Evolutionary conservation across 2,888 invertebrate genomes (phyloP).

Genomic region (Phymatocera aterrima): DNA sequence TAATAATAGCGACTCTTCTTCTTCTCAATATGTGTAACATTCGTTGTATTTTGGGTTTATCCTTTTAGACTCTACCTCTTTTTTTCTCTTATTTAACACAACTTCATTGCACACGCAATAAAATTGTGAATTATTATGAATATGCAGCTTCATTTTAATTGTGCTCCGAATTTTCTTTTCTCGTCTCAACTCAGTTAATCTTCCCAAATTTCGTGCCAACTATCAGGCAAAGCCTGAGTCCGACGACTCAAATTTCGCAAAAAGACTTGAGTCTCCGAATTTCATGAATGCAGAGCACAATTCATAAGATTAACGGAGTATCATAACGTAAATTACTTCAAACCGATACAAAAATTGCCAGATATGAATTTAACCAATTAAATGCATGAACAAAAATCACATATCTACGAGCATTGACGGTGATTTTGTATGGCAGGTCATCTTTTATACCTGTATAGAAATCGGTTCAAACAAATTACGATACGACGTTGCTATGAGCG

Average conservation of each 20-base stretch:
- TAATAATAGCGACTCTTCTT: neutral
- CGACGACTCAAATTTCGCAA: neutral
- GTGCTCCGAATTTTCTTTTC: neutral
- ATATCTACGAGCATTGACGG: no score
- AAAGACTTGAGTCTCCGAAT: neutral
- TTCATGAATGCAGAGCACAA: neutral
- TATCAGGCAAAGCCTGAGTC: neutral
- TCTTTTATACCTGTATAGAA: no score
- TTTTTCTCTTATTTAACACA: neutral
- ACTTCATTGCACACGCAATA: neutral
- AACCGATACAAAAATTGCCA: neutral
- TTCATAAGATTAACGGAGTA: neutral
- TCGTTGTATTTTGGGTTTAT: no score
- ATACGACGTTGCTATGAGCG: neutral
- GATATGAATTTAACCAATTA: no score
- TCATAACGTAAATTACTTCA: neutral
- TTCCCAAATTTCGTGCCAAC: neutral
- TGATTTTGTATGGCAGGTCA: no score
- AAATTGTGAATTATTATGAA: neutral
- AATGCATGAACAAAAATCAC: no score
- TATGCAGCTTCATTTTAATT: neutral
- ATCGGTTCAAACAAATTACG: neutral
- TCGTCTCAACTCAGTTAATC: neutral
- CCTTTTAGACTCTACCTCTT: no score
- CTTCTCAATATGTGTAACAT: no score